A percentile compares a stretch with the other conserved stretches of the same genome.
These are phyloP conservation scores for Ceratosolen fusciceps DNA, from an alignment of 1,140 invertebrate species.

Conservation along the genomic window DNA sequence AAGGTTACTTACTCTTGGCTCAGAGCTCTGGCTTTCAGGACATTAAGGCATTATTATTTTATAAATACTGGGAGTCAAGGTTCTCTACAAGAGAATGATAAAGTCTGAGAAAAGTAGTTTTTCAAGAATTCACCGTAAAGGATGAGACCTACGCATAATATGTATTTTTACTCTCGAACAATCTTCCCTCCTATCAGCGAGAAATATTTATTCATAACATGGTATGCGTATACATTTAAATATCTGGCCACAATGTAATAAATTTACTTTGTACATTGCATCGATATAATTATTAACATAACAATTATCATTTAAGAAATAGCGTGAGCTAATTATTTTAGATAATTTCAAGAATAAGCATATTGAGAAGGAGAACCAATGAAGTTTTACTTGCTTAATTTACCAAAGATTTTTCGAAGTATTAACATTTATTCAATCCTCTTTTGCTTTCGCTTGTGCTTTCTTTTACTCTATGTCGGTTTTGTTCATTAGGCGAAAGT, in stretches of 20 bases:
- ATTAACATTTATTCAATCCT: no score
- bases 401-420: no score
- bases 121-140: background rate
- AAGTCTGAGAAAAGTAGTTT: slow-evolving; percentile 31
- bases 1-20: background rate
- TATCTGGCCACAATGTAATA: background rate
- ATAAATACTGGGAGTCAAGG: slow-evolving; percentile 29
- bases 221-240: no score
- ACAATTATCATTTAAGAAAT: background rate
- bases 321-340: background rate
- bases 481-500: no score
- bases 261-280: background rate
- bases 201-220: background rate
- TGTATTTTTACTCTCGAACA: background rate
- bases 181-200: background rate
- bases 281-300: background rate
- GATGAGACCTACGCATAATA: background rate
- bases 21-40: slow-evolving; percentile 42
- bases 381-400: no score
- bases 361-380: no score
- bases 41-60: slow-evolving; percentile 46
- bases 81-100: background rate
- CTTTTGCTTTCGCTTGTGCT: no score
- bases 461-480: no score
- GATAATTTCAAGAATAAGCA: background rate